Evolutionary conservation across 2,797 vertebrate species (phyloP).

Genomic region (Esox masquinongy): DNA sequence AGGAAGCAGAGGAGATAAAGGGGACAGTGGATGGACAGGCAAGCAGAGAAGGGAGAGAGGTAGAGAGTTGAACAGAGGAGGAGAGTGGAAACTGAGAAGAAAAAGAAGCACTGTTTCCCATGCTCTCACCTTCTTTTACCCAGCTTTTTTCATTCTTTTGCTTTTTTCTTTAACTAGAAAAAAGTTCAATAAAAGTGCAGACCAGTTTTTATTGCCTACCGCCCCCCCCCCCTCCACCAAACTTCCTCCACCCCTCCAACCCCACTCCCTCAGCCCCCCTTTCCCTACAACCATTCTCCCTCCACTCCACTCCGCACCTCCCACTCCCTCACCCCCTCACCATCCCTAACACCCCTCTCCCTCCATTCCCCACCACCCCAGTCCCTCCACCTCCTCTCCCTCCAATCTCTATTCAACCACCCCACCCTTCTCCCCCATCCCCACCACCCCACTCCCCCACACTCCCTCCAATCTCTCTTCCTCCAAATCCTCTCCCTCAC

Average conservation of each 20-base stretch:
- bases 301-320: slow-evolving; percentile 8
- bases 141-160: not conserved
- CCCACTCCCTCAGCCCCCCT: slow-evolving; percentile 45
- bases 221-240: not conserved
- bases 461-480: slow-evolving; percentile 5
- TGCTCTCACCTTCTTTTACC: slow-evolving; percentile 53
- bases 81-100: slow-evolving; percentile 53
- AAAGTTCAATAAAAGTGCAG: slow-evolving; percentile 68
- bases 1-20: not conserved
- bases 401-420: not conserved
- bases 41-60: not conserved
- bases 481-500: not conserved
- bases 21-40: not conserved
- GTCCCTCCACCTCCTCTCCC: slow-evolving; percentile 14
- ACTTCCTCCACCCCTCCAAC: slow-evolving; percentile 6
- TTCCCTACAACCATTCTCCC: slow-evolving; percentile 65
- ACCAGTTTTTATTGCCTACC: slow-evolving; percentile 32
- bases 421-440: not conserved
- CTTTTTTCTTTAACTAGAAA: slow-evolving; percentile 43
- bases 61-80: not conserved
- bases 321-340: not conserved
- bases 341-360: not conserved
- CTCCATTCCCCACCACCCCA: slow-evolving; percentile 7
- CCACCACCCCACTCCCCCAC: not conserved
- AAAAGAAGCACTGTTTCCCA: slow-evolving; percentile 66